These are phyloP conservation scores for Melipona quadrifasciata DNA, from an alignment of 1,140 invertebrate genomes.

Conservation along the genomic window DNA sequence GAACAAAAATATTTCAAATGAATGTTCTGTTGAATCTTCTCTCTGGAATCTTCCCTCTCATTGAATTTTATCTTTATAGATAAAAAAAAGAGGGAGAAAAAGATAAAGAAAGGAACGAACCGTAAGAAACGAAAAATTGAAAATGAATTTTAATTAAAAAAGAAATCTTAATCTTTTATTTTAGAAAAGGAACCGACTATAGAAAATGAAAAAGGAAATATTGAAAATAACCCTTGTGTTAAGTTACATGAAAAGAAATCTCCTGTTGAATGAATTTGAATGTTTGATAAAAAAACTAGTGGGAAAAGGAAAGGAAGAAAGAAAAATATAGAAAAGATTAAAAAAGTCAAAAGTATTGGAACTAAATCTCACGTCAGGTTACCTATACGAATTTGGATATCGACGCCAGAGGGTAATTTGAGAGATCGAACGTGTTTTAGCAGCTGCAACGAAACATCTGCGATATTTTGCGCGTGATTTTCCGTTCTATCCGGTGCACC, in stretches of 20 bases:
- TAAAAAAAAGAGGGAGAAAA: too few relatives aligned
- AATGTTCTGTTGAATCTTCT: too few relatives aligned
- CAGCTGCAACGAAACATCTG: slow-evolving; percentile 87
- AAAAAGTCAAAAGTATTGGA: background rate
- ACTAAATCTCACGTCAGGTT: slow-evolving; percentile 36
- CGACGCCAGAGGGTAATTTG: slow-evolving; percentile 81
- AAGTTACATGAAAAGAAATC: slow-evolving; percentile 80
- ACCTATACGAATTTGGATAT: slow-evolving; percentile 86
- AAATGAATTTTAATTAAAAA: too few relatives aligned
- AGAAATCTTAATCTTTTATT: too few relatives aligned
- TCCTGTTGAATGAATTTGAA: background rate
- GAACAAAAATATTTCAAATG: background rate
- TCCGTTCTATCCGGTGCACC: slow-evolving; percentile 90
- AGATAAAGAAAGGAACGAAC: too few relatives aligned
- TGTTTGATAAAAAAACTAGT: background rate
- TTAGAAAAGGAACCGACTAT: too few relatives aligned
- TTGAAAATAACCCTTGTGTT: background rate
- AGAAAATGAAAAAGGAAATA: background rate
- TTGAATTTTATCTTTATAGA: too few relatives aligned
- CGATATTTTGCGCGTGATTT: slow-evolving; percentile 90
- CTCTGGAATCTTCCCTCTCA: too few relatives aligned
- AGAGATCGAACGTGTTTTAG: slow-evolving; percentile 84
- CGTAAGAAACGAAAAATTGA: too few relatives aligned
- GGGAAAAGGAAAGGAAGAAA: background rate
- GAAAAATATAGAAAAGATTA: background rate